These are phyloP conservation scores for Sinocyclocheilus anophthalmus DNA, from an alignment of 2,113 vertebrate genomes.

Conservation along the genomic window DNA sequence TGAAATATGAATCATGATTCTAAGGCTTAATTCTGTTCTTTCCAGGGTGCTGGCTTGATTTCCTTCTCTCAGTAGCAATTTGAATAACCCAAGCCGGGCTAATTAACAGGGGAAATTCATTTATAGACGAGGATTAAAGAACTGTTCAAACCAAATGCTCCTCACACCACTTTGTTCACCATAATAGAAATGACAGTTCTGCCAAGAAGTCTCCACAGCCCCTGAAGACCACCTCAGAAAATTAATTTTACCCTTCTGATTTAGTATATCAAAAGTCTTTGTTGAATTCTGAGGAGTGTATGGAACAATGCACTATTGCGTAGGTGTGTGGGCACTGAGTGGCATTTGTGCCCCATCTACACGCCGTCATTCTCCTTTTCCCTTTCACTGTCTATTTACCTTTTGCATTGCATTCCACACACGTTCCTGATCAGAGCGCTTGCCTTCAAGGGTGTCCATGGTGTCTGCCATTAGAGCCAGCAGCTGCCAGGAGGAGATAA, in stretches of 20 bases:
- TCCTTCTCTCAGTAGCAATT: constrained; percentile 28
- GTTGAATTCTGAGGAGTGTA: constrained; percentile 25
- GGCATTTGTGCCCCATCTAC: constrained; percentile 58
- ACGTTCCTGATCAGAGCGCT: constrained; percentile 67
- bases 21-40: not conserved
- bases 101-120: constrained; percentile 52
- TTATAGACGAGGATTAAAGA: constrained; percentile 46
- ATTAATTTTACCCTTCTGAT: constrained; percentile 28
- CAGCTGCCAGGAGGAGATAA: constrained; percentile 85
- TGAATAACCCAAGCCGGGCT: constrained; percentile 47
- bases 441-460: constrained; percentile 83
- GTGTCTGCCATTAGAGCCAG: constrained; percentile 84
- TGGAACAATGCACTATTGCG: not conserved
- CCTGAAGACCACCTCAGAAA: not conserved
- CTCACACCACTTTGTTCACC: constrained; percentile 33
- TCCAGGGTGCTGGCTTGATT: constrained; percentile 30
- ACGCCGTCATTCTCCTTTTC: constrained; percentile 71
- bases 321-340: constrained; percentile 20
- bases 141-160: constrained; percentile 22
- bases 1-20: constrained; percentile 27
- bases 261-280: constrained; percentile 35
- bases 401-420: constrained; percentile 81
- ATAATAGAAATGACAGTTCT: constrained; percentile 39
- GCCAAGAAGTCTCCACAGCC: constrained; percentile 4
- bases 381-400: constrained; percentile 71